Conservation (phyloP, 2,797 vertebrate genomes). For the Tiaroga cobitis region DNA sequence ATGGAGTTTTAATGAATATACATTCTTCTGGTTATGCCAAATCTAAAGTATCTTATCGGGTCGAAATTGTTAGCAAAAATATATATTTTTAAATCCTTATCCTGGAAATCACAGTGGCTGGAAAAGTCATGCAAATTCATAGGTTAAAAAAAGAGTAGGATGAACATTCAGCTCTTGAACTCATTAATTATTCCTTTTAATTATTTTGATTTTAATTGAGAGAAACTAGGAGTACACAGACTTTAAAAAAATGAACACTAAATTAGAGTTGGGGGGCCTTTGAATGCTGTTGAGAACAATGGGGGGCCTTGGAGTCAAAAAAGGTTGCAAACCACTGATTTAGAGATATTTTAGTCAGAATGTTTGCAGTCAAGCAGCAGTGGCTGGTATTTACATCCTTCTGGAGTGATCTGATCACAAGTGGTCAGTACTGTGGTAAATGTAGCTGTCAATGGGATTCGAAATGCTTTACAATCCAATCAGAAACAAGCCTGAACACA, state of each 20-base stretch:
- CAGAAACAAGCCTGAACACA: not conserved
- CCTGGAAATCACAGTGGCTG: not conserved
- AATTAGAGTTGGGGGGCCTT: not conserved
- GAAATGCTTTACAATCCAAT: no score
- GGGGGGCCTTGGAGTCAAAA: not conserved
- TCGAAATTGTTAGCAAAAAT: no score
- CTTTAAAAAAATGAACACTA: not conserved
- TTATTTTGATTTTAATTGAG: not conserved
- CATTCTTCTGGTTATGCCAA: not conserved
- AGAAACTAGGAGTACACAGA: not conserved
- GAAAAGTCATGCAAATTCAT: not conserved
- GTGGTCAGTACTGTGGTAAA: no score
- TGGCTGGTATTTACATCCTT: no score
- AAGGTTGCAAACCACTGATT: not conserved
- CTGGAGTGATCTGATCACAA: no score
- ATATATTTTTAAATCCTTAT: not conserved
- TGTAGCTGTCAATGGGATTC: no score
- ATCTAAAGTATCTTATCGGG: not conserved
- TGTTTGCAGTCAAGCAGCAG: not conserved
- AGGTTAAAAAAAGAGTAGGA: not conserved
- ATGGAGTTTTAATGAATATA: not conserved
- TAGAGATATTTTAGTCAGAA: not conserved
- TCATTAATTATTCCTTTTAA: not conserved
- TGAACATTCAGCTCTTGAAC: not conserved
- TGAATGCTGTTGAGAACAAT: not conserved